These are phyloP conservation scores for Ptychodera flava DNA, from an alignment of 35 echinoderm and acorn worm species.

Conservation along the genomic window DNA sequence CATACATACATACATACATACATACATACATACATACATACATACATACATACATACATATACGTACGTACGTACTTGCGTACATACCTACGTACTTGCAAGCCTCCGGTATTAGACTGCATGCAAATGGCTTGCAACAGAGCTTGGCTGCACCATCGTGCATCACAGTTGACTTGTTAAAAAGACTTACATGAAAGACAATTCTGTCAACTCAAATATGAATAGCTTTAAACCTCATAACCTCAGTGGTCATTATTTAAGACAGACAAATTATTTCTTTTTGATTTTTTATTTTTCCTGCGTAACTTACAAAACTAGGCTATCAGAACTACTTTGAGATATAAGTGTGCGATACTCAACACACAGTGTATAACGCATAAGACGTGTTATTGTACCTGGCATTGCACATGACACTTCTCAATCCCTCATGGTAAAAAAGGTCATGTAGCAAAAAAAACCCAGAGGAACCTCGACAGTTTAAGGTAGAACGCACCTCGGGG, in stretches of 20 bases:
- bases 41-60: not conserved
- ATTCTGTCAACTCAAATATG: not conserved
- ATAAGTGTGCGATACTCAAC: too few relatives aligned
- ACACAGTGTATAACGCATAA: too few relatives aligned
- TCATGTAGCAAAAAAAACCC: too few relatives aligned
- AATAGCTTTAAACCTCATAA: not conserved
- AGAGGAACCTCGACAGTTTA: too few relatives aligned
- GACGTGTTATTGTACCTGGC: too few relatives aligned
- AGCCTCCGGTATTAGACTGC: not conserved
- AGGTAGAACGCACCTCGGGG: too few relatives aligned
- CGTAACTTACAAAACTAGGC: too few relatives aligned
- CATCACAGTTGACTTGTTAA: not conserved
- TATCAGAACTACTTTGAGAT: too few relatives aligned
- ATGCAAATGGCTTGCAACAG: not conserved
- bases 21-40: not conserved
- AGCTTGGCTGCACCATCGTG: not conserved
- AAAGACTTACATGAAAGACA: not conserved
- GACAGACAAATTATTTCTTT: not conserved
- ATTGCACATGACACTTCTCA: too few relatives aligned
- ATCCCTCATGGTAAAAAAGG: too few relatives aligned
- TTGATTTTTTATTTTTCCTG: too few relatives aligned
- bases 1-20: not conserved
- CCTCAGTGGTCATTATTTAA: not conserved
- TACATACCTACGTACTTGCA: not conserved
- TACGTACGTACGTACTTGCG: not conserved